Conservation (phyloP, 2,888 invertebrate genomes). For the Pristionchus japonicus region DNA sequence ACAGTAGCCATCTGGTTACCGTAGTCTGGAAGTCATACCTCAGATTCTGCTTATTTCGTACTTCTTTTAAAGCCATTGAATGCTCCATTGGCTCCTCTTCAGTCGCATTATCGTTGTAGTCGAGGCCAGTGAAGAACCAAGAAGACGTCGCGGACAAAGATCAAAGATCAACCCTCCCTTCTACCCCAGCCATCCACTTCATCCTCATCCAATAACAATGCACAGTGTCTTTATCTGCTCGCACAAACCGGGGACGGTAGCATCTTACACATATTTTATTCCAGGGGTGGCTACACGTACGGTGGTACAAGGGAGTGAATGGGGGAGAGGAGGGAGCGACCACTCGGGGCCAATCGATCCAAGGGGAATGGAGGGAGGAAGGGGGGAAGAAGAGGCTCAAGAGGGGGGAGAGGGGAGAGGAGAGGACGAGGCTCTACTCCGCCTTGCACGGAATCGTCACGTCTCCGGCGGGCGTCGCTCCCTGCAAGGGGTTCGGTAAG, state of each 20-base stretch:
- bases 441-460: constrained; percentile 36
- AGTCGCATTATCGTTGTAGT: too few species aligned
- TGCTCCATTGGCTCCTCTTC: too few species aligned
- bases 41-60: too few species aligned
- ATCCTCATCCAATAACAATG: background rate
- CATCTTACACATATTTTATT: constrained; percentile 11
- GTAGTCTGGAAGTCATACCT: too few species aligned
- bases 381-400: background rate
- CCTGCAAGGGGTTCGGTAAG: background rate
- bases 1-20: too few species aligned
- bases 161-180: too few species aligned
- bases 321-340: background rate
- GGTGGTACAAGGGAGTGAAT: background rate
- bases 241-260: background rate
- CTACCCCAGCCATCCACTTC: too few species aligned
- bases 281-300: background rate
- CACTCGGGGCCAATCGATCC: too few species aligned
- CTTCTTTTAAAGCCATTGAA: too few species aligned
- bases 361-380: background rate
- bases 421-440: background rate
- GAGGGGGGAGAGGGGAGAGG: background rate
- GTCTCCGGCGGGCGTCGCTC: constrained; percentile 43
- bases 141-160: background rate
- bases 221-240: constrained; percentile 14
- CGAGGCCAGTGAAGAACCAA: too few species aligned